Percentiles rank a stretch among this genome's conserved stretches.
Evolutionary conservation across 1,140 invertebrate species (phyloP).

Genomic region (Anoplophora glabripennis): DNA sequence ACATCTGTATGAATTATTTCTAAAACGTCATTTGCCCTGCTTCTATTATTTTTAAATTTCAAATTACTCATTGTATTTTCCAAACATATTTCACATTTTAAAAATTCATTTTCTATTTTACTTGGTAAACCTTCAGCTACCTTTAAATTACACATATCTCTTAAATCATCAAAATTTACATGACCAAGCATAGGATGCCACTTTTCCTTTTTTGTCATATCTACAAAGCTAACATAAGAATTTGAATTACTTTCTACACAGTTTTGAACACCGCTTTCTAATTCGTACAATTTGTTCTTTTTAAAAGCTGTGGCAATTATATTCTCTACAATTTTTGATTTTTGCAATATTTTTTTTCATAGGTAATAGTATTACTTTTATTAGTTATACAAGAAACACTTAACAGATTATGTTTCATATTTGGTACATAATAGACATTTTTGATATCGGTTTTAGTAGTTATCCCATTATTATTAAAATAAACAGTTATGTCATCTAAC

Average conservation of each 20-base stretch:
- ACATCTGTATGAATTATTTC: conserved; percentile 18
- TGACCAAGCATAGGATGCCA: conserved; percentile 3
- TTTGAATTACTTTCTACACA: too few relatives aligned
- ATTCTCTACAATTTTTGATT: conserved; percentile 32
- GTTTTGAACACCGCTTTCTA: conserved; percentile 25
- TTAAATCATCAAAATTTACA: not conserved
- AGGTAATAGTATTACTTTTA: conserved; percentile 26
- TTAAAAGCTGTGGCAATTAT: conserved; percentile 31
- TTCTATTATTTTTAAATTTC: conserved; percentile 10
- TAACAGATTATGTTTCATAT: conserved; percentile 39
- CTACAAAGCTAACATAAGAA: not conserved
- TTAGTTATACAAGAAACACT: conserved; percentile 39
- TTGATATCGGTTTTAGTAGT: conserved; percentile 23
- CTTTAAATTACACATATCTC: not conserved
- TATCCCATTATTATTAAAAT: conserved; percentile 29
- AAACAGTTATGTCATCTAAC: conserved; percentile 36
- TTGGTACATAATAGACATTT: conserved; percentile 38
- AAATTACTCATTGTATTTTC: conserved; percentile 7
- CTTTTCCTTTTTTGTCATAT: conserved; percentile 3
- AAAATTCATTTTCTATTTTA: not conserved
- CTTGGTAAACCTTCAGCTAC: conserved; percentile 1
- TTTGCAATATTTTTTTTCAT: conserved; percentile 23
- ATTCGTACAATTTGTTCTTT: conserved; percentile 33
- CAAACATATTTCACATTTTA: conserved; percentile 11
- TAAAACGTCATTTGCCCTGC: not conserved